These are phyloP conservation scores for Platycheirus albimanus DNA, from an alignment of 2,888 invertebrate species.

Conservation along the genomic window DNA sequence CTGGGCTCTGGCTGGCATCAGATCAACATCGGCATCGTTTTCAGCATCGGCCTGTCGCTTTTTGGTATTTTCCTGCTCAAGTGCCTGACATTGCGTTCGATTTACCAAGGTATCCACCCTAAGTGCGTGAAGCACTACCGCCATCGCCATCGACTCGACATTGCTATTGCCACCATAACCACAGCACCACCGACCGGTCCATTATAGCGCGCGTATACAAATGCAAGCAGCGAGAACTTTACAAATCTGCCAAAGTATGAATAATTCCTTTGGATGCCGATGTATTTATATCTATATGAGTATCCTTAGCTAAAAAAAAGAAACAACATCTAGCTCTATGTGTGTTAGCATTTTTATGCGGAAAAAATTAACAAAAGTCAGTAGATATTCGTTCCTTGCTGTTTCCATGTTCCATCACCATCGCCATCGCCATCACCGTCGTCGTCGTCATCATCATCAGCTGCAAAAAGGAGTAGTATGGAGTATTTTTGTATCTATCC, in stretches of 20 bases:
- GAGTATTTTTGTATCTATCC: constrained; percentile 57
- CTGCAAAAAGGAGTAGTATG: constrained; percentile 47
- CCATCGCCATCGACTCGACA: constrained; percentile 7
- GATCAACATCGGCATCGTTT: neutral
- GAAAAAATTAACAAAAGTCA: constrained; percentile 58
- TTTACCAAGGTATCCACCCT: constrained; percentile 50
- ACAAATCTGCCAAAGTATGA: constrained; percentile 71
- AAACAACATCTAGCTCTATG: constrained; percentile 22
- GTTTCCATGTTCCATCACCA: constrained; percentile 37
- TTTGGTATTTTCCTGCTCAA: constrained; percentile 41
- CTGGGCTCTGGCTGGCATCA: too few relatives aligned
- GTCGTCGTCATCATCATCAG: constrained; percentile 54
- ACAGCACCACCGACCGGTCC: neutral
- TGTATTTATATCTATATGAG: constrained; percentile 29
- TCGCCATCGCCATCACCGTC: constrained; percentile 45
- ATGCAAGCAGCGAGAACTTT: constrained; percentile 58
- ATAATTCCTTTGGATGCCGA: constrained; percentile 50
- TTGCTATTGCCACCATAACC: too few relatives aligned
- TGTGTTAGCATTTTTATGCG: constrained; percentile 29
- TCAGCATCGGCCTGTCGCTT: constrained; percentile 24
- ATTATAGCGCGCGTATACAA: neutral
- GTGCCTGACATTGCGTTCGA: constrained; percentile 57
- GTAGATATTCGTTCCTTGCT: constrained; percentile 53
- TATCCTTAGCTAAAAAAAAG: constrained; percentile 24
- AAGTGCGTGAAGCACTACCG: constrained; percentile 53